A percentile compares a stretch with the other conserved stretches of the same genome.
Evolutionary conservation across 2,797 vertebrate genomes (phyloP).

Genomic region (Uromys caudimaculatus): DNA sequence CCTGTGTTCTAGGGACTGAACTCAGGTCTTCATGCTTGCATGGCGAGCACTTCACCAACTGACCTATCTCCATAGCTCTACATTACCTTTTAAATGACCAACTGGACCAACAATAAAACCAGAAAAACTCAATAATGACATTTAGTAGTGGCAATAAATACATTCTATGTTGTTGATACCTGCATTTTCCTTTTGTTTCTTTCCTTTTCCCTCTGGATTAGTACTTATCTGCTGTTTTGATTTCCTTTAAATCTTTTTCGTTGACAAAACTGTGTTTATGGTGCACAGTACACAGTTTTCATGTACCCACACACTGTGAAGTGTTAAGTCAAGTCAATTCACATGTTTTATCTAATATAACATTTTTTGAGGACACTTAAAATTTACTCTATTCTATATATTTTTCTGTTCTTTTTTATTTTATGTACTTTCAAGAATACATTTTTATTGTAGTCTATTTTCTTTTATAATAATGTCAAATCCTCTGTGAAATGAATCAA

Average conservation of each 20-base stretch:
- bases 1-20: neutral
- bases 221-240: neutral
- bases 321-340: neutral
- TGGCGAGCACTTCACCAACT: neutral
- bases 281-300: neutral
- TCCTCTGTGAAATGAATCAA: neutral
- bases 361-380: neutral
- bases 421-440: conserved; percentile 9
- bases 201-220: conserved; percentile 24
- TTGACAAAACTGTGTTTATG: neutral
- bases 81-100: conserved; percentile 1
- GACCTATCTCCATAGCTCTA: neutral
- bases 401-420: neutral
- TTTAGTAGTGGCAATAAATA: neutral
- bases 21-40: neutral
- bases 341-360: neutral
- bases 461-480: conserved; percentile 61
- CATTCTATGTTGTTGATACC: neutral
- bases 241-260: neutral
- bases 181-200: neutral
- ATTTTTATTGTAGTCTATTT: neutral
- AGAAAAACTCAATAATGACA: conserved; percentile 14
- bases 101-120: conserved; percentile 18
- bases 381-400: neutral
- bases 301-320: neutral